Evolutionary conservation across 2,113 vertebrate species (phyloP), one percentile per base, ranked within the genome.

Genomic region (Proterorhinus semilunaris): DNA sequence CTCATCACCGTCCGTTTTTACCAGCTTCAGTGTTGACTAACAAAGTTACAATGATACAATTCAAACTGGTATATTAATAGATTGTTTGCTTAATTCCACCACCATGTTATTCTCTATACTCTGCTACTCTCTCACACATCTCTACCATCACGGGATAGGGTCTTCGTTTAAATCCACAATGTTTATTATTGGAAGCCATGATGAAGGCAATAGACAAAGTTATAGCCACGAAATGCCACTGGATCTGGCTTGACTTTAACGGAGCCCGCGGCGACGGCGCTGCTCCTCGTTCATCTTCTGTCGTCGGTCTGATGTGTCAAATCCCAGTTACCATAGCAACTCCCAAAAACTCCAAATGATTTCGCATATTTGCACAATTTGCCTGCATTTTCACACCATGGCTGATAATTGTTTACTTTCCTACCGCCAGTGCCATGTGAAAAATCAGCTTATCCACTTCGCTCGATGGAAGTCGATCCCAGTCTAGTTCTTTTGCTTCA

Each of bases 251-350:
- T 55, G 53, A 55, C 53, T 55, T 55, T 55, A 55, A 55, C 6
- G 21, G 10, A 9, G 5, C 53, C 17, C 1, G 11, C 11, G 53
- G 27, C 53, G 17, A 3, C 4, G 13, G 6, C 16, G 5, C 52
- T 27, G 8, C 16, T 55, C 53, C 1, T 55, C 53, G 27, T 55
- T 55, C 17, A 27, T 55, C 66, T 74, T 70, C 36, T 46, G 62
- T 44, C 27, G 83, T 46, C 74, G 57, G 67, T 62, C 47, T 46
- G 27, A 36, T 36, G 48, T 62, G 70, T 74, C 57, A 46, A 66
- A 43, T 57, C 27, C 21, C 15, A 3, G 68, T 83, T 80, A 43
- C 79, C 49, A 71, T 85, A 48, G 76, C 65, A 82, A 83, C 71
- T 64, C 47, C n/a, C 1, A 21, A 55, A 46, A n/a, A 63, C 62